Conservation (phyloP, 1,140 invertebrate species). For the Eriocheir sinensis region DNA sequence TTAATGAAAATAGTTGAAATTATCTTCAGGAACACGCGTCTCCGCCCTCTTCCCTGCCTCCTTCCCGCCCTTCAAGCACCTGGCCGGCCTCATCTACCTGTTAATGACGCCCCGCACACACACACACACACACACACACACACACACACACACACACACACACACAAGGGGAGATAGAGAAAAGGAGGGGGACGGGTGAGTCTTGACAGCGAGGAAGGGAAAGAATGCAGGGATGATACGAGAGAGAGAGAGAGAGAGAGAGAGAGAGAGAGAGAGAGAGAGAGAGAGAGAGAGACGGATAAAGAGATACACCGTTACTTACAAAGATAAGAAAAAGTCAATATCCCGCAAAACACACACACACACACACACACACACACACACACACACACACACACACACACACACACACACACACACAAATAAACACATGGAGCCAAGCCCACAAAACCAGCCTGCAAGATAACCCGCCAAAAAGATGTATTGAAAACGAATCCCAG, state of each 20-base stretch:
- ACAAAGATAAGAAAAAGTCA: too few species aligned
- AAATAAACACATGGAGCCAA: neutral
- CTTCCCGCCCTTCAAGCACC: neutral
- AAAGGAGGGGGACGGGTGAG: neutral
- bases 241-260: neutral
- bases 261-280: constrained; percentile 22
- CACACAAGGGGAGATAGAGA: neutral
- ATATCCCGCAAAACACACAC: neutral
- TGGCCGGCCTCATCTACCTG: neutral
- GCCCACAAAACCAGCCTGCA: neutral
- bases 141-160: too few species aligned
- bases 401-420: neutral
- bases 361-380: neutral
- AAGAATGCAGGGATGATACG: neutral
- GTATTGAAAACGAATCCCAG: neutral
- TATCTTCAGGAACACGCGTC: neutral
- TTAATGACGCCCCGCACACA: neutral
- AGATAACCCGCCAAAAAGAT: neutral
- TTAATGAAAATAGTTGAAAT: constrained; percentile 13
- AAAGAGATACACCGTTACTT: too few species aligned
- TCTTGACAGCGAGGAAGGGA: neutral
- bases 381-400: neutral
- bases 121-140: too few species aligned
- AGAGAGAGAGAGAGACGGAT: neutral
- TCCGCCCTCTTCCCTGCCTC: neutral